Evolutionary conservation across 2,888 invertebrate genomes (phyloP), one percentile per base, ranked within the genome.

Genomic region (Tetramorium bicarinatum): DNA sequence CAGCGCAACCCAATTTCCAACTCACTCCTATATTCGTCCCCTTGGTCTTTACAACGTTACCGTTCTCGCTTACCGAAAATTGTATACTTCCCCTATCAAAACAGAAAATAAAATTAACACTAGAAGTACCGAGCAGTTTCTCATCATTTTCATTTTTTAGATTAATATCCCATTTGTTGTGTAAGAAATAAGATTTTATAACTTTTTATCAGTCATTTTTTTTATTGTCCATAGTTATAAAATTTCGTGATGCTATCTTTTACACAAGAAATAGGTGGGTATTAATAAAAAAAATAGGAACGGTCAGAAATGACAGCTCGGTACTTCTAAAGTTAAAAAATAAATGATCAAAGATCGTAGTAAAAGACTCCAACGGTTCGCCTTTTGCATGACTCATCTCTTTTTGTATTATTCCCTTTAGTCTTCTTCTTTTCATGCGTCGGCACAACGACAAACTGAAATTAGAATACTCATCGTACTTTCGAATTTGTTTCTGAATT

Each of bases 391-490:
- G 59, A 72, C 62, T 69, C 49, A 44, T 49, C 54, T 67, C 34
- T 64, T 76, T 84, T 67, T 21, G 18, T 72, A 62, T 64, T 62
- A 62, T 75, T 44, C 47, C 44, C n/a, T 41, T 76, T 69, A 71
- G 62, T 80, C 88, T 61, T 71, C 29, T 29, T 72, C 59, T 84
- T 66, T 52, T 47, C 9, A 21, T 25, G 3, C 47, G 38, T 52
- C 64, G n/a, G 15, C 25, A 25, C 47, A 52, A 85, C 84, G 76
- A 69, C 83, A 80, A 82, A 88, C 82, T 87, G 89, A 92, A 93
- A 92, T 94, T 93, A 92, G 93, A 93, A 92, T 92, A 91, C 92
- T 93, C 93, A 92, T 92, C 89, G 88, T 87, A 91, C 89, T 92
- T 91, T 86, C 85, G 91, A 92, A 93, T 93, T 93, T 93, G 71